phyloP scores from a whole-genome alignment of 2,113 vertebrate genomes.

The Ceyx margarethae region DNA sequence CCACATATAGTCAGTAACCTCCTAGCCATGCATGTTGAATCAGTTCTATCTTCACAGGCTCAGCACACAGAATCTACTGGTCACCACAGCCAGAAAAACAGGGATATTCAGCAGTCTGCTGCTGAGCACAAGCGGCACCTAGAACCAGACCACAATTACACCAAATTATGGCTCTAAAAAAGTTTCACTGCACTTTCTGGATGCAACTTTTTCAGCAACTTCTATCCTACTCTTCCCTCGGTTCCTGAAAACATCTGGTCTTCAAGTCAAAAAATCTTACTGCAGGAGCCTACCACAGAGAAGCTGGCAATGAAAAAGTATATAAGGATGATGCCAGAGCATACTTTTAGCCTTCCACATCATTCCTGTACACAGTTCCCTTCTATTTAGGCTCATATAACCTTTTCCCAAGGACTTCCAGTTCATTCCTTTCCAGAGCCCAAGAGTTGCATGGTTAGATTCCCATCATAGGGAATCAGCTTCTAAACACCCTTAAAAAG shows the following conservation, averaged over 20 bases:
- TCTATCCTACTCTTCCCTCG: not conserved
- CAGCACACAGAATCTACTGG: not conserved
- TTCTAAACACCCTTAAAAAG: not conserved
- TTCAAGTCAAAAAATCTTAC: not conserved
- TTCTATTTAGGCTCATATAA: not conserved
- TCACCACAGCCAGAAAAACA: not conserved
- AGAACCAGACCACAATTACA: not conserved
- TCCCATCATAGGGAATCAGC: not conserved
- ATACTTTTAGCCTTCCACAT: not conserved
- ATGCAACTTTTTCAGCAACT: not conserved
- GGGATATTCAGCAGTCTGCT: not conserved
- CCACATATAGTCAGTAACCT: not conserved
- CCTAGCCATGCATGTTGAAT: fast-evolving
- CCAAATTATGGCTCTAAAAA: not conserved
- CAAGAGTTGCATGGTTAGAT: not conserved
- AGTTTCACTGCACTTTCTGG: not conserved
- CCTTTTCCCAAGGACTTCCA: not conserved
- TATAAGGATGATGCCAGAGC: not conserved
- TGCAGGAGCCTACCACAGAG: not conserved
- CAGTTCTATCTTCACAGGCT: not conserved
- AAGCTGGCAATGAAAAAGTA: not conserved
- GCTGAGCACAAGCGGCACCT: not conserved
- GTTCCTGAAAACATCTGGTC: not conserved
- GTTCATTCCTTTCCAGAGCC: not conserved
- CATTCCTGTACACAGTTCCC: not conserved